A percentile compares a stretch with the other conserved stretches of the same genome.
phyloP scores from a whole-genome alignment of 2,888 invertebrate genomes.

The Apamea anceps region DNA sequence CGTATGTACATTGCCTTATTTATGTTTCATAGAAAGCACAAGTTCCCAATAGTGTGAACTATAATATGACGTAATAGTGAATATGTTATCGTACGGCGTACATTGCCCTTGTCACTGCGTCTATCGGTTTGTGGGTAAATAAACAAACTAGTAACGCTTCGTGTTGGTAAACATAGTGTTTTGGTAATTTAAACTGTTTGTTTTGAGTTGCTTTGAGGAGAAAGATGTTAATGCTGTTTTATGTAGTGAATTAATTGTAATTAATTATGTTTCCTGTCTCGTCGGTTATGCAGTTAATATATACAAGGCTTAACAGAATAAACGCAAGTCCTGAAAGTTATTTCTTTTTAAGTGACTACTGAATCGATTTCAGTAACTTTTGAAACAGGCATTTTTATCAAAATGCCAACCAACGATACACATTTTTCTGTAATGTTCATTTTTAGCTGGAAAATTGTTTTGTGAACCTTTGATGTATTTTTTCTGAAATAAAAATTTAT shows the following conservation, averaged over 20 bases:
- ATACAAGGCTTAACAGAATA: no score
- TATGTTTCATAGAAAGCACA: conserved; percentile 5
- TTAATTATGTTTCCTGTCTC: no score
- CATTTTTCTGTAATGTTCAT: no score
- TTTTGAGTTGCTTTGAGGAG: neutral
- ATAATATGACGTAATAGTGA: conserved; percentile 50
- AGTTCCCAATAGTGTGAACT: conserved; percentile 29
- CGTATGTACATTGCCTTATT: neutral
- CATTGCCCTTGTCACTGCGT: conserved; percentile 41
- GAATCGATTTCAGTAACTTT: no score
- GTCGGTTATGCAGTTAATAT: no score
- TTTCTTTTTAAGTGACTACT: no score
- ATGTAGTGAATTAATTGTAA: neutral
- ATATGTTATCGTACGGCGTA: conserved; percentile 55
- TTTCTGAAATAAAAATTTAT: no score
- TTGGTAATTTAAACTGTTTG: conserved; percentile 33
- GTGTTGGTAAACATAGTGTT: conserved; percentile 34
- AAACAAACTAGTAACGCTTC: conserved; percentile 43
- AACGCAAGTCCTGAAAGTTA: no score
- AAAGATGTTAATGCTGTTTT: neutral
- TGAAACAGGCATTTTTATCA: no score
- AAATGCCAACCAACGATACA: no score
- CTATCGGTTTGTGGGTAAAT: conserved; percentile 42
- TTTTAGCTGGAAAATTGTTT: no score
- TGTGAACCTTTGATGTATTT: no score